These are phyloP conservation scores for Nephotettix cincticeps DNA, from an alignment of 1,140 invertebrate species.

Conservation along the genomic window DNA sequence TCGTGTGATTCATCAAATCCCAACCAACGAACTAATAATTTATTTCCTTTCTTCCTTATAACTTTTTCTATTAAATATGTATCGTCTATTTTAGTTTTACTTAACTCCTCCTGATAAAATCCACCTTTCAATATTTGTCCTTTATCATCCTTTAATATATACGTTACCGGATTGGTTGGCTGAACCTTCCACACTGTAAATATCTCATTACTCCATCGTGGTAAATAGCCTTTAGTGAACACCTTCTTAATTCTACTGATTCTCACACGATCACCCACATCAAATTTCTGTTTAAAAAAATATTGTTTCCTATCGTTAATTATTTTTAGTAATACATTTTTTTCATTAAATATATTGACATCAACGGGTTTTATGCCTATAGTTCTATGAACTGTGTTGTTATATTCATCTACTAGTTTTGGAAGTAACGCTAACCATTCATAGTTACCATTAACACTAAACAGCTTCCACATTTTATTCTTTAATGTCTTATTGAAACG, in stretches of 20 bases:
- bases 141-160: background rate
- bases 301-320: background rate
- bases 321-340: background rate
- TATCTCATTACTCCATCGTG: background rate
- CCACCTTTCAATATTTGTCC: background rate
- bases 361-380: background rate
- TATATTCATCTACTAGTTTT: background rate
- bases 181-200: background rate
- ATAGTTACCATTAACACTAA: background rate
- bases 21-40: slow-evolving; percentile 46
- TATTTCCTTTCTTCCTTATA: slow-evolving; percentile 39
- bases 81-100: background rate
- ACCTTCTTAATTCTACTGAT: background rate
- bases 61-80: slow-evolving; percentile 40
- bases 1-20: slow-evolving; percentile 42
- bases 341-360: background rate
- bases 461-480: background rate
- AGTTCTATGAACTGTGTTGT: background rate
- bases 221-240: background rate
- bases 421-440: background rate
- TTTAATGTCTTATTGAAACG: background rate
- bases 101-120: background rate
- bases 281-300: background rate
- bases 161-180: background rate
- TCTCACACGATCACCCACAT: background rate